Evolutionary conservation across 2,888 invertebrate genomes (phyloP), one percentile per base, ranked within the genome.

Genomic region (Belgica antarctica): DNA sequence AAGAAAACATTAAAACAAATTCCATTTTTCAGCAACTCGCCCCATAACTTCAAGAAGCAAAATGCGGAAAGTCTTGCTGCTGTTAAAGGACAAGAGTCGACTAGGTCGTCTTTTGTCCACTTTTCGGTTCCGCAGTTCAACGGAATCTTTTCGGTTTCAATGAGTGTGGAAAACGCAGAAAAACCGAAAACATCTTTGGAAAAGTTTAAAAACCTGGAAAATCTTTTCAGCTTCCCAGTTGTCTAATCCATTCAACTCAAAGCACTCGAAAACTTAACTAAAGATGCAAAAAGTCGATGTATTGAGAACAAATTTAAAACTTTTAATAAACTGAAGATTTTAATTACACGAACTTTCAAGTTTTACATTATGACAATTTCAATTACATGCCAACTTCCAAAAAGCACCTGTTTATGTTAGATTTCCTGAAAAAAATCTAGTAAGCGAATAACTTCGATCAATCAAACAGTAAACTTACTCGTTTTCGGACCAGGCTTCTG

Each of bases 111-210:
- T 57, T 24, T 17, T 57, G 57, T 57, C 17, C 57, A 25, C 4
- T 59, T 59, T 15, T 4, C 59, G 27, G 15, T 59, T 27, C 59
- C 59, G 10, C 3, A 59, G 5, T 59, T 59, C 10, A 8, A 12
- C 27, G 59, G 59, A 5, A 59, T 59, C 27, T 25, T 59, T 2
- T 59, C 59, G 59, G 59, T 59, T 59, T 25, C 25, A n/a, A 59
- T 27, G 12, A 7, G 8, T 19, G 61, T 28, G 2, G 68, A 68
- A 19, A n/a, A n/a, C n/a, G 68, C 57, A 19, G 57, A 52, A 15
- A 68, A 68, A 34, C 68, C 62, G 34, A 68, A 52, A 31, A 68
- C 68, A 15, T 15, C 68, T 0, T 57, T 68, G 57, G 68, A 68
- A 15, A 57, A 52, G 24, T 25, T 68, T 15, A 46, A 63, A 41